These are phyloP conservation scores for Athalia circularis DNA, from an alignment of 2,888 invertebrate species.

Conservation along the genomic window DNA sequence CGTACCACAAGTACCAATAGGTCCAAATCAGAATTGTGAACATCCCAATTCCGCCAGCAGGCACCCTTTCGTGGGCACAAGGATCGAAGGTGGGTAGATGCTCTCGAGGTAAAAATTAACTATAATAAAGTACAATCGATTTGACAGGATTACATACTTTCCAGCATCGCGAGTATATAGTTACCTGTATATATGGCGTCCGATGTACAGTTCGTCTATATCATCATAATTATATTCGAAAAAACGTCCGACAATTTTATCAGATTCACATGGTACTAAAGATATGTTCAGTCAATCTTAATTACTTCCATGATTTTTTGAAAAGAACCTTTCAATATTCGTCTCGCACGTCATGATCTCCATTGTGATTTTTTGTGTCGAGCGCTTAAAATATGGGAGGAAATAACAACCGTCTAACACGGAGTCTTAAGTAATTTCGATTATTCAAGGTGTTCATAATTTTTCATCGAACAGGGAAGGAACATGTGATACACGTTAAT, in stretches of 20 bases:
- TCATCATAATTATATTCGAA: too few relatives aligned
- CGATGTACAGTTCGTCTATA: too few relatives aligned
- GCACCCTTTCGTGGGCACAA: slow-evolving; percentile 37
- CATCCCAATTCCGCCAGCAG: slow-evolving; percentile 71
- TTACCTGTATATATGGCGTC: too few relatives aligned
- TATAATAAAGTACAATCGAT: slow-evolving; percentile 7
- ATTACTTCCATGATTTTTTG: too few relatives aligned
- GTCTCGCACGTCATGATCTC: too few relatives aligned
- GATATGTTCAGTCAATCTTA: too few relatives aligned
- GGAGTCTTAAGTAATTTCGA: slow-evolving; percentile 6
- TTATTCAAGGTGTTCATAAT: not conserved
- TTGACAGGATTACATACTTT: not conserved
- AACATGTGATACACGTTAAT: too few relatives aligned
- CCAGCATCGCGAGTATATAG: too few relatives aligned
- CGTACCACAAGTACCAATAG: slow-evolving; percentile 81
- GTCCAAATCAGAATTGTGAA: slow-evolving; percentile 82
- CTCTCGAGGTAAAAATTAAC: slow-evolving; percentile 1
- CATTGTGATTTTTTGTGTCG: not conserved
- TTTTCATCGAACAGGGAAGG: not conserved
- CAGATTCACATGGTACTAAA: too few relatives aligned
- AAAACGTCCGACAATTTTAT: too few relatives aligned
- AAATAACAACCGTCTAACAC: slow-evolving; percentile 6
- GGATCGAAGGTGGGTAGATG: not conserved
- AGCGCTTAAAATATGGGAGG: slow-evolving; percentile 14
- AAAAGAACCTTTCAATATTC: too few relatives aligned